These are phyloP conservation scores for Catharus bicknelli DNA, from an alignment of 2,113 vertebrate species.

Conservation along the genomic window DNA sequence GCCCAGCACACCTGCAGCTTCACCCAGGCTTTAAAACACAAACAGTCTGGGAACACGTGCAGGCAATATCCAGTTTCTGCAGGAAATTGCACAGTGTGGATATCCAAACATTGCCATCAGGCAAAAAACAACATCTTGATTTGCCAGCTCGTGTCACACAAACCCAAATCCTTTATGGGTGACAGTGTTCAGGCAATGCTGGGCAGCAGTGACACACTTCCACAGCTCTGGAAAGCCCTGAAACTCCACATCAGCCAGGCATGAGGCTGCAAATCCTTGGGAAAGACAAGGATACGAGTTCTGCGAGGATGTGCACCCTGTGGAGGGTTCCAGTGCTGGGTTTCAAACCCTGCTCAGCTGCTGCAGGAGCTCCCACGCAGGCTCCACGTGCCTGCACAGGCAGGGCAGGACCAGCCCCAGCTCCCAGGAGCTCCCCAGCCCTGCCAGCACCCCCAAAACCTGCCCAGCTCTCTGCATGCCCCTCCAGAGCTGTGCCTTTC, in stretches of 20 bases:
- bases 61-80: not conserved
- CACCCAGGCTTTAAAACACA: not conserved
- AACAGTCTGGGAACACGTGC: fast-evolving
- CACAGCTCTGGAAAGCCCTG: not conserved
- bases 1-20: not conserved
- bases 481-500: not conserved
- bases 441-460: not conserved
- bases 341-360: not conserved
- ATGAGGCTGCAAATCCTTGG: not conserved
- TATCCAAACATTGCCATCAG: not conserved
- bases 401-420: not conserved
- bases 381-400: not conserved
- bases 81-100: not conserved
- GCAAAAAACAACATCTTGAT: not conserved
- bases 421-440: not conserved
- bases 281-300: fast-evolving
- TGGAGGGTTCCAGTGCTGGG: not conserved
- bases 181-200: fast-evolving
- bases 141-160: not conserved
- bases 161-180: not conserved
- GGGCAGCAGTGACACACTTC: not conserved
- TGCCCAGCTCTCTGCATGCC: not conserved
- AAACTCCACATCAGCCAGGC: not conserved
- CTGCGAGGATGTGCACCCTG: not conserved
- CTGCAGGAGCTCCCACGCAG: not conserved